Percentiles rank a stretch among this genome's conserved stretches.
Conservation (phyloP, 2,113 vertebrate species). For the Chloebia gouldiae region DNA sequence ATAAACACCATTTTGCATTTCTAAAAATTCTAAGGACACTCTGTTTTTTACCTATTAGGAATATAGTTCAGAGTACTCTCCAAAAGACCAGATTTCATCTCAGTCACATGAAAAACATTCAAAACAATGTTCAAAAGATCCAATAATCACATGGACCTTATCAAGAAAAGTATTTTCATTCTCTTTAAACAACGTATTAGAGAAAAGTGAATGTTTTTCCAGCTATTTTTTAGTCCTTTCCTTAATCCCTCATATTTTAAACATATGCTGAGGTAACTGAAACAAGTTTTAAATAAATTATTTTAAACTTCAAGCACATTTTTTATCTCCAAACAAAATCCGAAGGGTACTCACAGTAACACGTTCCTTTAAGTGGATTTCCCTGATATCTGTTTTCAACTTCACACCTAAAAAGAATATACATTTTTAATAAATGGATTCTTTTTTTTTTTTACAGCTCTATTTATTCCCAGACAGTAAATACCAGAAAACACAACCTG, state of each 20-base stretch:
- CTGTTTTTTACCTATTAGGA: not conserved
- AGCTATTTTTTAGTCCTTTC: not conserved
- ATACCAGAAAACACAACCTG: not conserved
- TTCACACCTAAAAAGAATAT: constrained; percentile 83
- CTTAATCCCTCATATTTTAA: not conserved
- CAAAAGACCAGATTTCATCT: not conserved
- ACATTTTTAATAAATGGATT: not conserved
- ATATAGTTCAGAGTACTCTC: not conserved
- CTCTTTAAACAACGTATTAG: not conserved
- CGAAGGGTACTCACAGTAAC: constrained; percentile 90
- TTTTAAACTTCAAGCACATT: not conserved
- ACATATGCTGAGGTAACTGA: not conserved
- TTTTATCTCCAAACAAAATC: not conserved
- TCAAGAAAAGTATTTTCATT: not conserved
- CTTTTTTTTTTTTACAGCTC: not conserved
- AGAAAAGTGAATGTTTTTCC: not conserved
- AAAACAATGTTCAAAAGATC: not conserved
- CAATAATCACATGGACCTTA: not conserved
- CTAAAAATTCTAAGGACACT: not conserved
- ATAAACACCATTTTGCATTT: not conserved
- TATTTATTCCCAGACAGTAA: not conserved
- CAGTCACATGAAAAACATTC: not conserved
- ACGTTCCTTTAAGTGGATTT: constrained; percentile 98
- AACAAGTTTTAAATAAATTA: not conserved
- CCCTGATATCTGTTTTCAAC: constrained; percentile 98